Evolutionary conservation across 1,140 invertebrate genomes (phyloP).

Genomic region (Oncopeltus fasciatus): DNA sequence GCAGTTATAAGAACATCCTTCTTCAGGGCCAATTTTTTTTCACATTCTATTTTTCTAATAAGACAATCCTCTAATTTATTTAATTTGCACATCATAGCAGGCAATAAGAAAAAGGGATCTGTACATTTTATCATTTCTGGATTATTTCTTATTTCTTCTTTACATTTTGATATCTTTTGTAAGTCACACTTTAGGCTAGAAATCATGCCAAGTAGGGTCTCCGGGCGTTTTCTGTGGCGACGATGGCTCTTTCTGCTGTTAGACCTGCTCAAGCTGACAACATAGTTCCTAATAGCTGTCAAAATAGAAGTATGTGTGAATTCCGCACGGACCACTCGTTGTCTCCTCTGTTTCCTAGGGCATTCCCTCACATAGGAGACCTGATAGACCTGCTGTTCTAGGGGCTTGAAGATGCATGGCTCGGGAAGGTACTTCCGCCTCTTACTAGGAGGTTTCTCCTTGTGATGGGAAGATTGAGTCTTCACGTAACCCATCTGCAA

Average conservation of each 20-base stretch:
- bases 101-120: not conserved
- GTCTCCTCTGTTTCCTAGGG: not conserved
- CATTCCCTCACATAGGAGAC: no score
- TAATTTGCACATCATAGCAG: constrained; percentile 1
- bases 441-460: not conserved
- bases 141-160: not conserved
- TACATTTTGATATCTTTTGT: not conserved
- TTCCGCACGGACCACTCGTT: not conserved
- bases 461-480: no score
- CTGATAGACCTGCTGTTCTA: not conserved
- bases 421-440: not conserved
- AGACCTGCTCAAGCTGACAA: not conserved
- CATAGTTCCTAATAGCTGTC: not conserved
- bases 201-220: no score
- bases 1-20: not conserved
- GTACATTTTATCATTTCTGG: not conserved
- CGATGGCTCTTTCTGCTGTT: not conserved
- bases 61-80: not conserved
- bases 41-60: not conserved
- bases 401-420: not conserved
- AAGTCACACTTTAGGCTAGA: not conserved
- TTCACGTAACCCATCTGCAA: no score
- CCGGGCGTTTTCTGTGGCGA: not conserved
- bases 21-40: not conserved
- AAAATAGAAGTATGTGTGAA: not conserved